Conservation (phyloP, 2,113 vertebrate genomes). For the Phainopepla nitens region DNA sequence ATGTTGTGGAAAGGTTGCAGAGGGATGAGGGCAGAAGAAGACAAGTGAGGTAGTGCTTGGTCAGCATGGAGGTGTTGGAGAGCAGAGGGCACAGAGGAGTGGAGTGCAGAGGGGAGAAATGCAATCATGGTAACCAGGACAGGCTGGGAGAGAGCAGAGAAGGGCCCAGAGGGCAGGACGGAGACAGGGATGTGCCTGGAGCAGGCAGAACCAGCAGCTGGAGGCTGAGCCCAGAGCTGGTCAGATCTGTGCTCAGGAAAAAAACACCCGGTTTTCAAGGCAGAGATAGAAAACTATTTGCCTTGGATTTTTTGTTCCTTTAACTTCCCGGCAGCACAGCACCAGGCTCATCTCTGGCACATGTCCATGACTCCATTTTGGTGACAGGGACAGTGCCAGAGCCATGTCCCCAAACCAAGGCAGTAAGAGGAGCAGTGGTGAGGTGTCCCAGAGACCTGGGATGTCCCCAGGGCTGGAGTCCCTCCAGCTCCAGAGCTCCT, state of each 20-base stretch:
- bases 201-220: neutral
- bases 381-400: neutral
- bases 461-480: neutral
- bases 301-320: neutral
- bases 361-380: rapidly evolving
- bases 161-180: neutral
- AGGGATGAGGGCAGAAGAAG: neutral
- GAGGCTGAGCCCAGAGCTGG: neutral
- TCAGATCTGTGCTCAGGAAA: neutral
- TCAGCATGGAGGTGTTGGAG: neutral
- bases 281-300: neutral
- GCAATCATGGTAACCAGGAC: neutral
- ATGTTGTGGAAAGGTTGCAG: neutral
- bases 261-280: neutral
- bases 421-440: neutral
- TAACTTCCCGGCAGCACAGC: neutral
- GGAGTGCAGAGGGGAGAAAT: neutral
- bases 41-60: neutral
- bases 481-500: neutral
- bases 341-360: neutral
- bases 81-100: neutral
- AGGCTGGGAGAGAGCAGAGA: neutral
- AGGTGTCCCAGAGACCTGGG: neutral
- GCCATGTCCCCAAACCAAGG: rapidly evolving
- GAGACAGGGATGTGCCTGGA: neutral